Base-by-base conservation (phyloP, 2,113 vertebrate genomes). In the Castor canadensis region DNA sequence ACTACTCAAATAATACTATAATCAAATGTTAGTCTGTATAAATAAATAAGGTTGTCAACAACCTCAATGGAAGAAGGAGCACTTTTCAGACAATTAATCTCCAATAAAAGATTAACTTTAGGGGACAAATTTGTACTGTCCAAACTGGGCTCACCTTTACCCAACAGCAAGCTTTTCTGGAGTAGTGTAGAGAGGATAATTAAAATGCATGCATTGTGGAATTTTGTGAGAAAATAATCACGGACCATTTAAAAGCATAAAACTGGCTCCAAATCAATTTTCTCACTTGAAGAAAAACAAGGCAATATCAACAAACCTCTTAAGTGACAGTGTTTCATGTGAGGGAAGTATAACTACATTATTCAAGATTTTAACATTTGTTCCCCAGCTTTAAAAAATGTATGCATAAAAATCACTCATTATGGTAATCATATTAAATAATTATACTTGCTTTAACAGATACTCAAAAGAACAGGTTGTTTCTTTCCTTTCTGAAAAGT, bases 401-500 rank as follows among this genome's bases (percentile, higher is more conserved):
- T 64, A 43, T 72, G 19, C 24, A 49, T 69, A 82, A 82, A 96
- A 91, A 43, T 73, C 19, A 66, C 30, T 95, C 58, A 72, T 66
- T 87, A 43, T 56, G 2, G 2, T 64, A 24, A 62, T 49, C 26
- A 56, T 77, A 71, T 88, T 87, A 89, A 87, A 72, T 4, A 91
- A 71, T 56, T 81, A 77, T 1, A 54, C 43, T 32, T 91, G 49
- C 1, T 28, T 92, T 40, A 76, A 84, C 49, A 82, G 38, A 66
- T 0, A 92, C 12, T 89, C 30, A 82, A 28, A 95, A 96, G 43
- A 93, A 72, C 43, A 81, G 6, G 60, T 54, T 85, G 66, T 64
- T 95, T 6, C 5, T 75, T 80, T 91, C 67, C 16, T 87, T 94
- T 60, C 28, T 91, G 43, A 75, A 79, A 92, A 84, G 28, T 84